A percentile compares a stretch with the other conserved stretches of the same genome.
Conservation (phyloP, 2,888 invertebrate species). For the Clitarchus hookeri region DNA sequence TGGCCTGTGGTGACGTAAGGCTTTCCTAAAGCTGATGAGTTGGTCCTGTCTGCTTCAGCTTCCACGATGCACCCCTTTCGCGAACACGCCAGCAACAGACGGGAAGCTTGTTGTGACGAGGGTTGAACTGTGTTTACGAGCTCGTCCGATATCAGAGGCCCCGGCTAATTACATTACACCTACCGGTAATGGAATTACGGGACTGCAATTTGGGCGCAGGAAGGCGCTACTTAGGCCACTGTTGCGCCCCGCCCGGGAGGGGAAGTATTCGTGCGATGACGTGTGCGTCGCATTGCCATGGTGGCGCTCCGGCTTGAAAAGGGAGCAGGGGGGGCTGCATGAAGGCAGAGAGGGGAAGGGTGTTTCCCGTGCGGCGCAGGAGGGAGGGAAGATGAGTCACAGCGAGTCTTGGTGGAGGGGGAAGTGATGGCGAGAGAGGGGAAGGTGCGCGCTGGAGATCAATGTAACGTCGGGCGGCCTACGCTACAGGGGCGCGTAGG, state of each 20-base stretch:
- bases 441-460: not conserved
- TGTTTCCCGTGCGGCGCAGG: not conserved
- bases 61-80: not conserved
- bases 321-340: not conserved
- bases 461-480: not conserved
- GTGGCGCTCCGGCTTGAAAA: too few species aligned
- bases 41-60: not conserved
- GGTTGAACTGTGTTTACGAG: conserved; percentile 2
- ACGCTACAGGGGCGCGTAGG: not conserved
- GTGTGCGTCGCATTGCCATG: conserved; percentile 11
- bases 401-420: not conserved
- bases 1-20: not conserved
- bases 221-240: not conserved
- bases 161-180: not conserved
- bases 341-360: not conserved
- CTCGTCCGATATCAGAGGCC: not conserved
- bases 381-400: conserved; percentile 1
- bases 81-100: not conserved
- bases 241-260: not conserved
- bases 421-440: not conserved
- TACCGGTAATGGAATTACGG: not conserved
- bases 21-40: not conserved
- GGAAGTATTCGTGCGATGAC: not conserved
- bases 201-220: not conserved
- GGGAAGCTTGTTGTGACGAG: conserved; percentile 4